Conservation (phyloP, 2,888 invertebrate species). For the Lithosia quadra region DNA sequence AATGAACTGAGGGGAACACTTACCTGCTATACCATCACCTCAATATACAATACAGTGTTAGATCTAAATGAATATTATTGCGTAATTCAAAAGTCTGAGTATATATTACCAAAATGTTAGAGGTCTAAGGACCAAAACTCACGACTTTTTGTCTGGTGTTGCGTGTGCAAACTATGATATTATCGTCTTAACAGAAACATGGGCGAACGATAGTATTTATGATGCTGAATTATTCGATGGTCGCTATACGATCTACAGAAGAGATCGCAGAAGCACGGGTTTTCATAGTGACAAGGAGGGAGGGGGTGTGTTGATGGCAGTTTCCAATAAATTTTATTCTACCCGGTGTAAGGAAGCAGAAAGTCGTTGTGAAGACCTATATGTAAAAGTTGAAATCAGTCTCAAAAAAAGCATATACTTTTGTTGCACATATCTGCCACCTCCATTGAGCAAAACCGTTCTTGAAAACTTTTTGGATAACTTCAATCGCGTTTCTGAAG, state of each 20-base stretch:
- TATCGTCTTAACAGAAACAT: constrained; percentile 1
- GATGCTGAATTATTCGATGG: constrained; percentile 11
- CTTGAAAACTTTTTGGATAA: constrained; percentile 7
- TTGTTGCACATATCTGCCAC: constrained; percentile 4
- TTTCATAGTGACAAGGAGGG: not conserved
- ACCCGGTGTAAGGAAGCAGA: not conserved
- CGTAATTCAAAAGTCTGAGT: constrained; percentile 3
- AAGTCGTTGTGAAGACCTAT: constrained; percentile 10
- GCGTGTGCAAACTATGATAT: constrained; percentile 6
- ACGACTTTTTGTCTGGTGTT: not conserved
- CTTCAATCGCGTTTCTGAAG: not conserved
- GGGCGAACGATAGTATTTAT: not conserved
- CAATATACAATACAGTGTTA: too few relatives aligned
- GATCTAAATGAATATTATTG: too few relatives aligned
- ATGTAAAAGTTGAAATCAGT: constrained; percentile 2
- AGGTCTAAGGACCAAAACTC: too few relatives aligned
- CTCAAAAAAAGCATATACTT: not conserved
- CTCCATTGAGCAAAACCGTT: not conserved
- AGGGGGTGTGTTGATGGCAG: constrained; percentile 12
- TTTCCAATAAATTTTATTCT: constrained; percentile 7
- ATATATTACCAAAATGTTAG: too few relatives aligned
- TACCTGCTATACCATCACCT: not conserved
- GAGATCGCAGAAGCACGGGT: not conserved
- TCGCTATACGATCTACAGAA: too few relatives aligned
- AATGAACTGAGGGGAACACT: not conserved